Base-by-base conservation (phyloP, 2,888 invertebrate genomes). In the Brachyptera risi region DNA sequence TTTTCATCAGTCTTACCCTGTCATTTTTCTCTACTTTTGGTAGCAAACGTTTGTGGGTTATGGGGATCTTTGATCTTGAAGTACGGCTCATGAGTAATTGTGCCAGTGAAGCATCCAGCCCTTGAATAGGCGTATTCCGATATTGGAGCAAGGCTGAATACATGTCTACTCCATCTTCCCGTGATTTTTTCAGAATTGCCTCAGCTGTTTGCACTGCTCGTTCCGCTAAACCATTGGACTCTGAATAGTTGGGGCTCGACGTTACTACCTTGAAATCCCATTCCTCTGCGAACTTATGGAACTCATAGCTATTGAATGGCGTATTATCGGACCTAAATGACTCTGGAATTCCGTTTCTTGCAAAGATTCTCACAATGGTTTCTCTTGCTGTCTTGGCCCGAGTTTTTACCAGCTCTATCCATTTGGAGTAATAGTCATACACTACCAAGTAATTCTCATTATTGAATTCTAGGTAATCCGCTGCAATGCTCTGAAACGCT, bases 381-480 rank as follows among this genome's bases (percentile, higher is more conserved):
- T 65, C 61, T 13, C 21, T 7, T n/a, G 54, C 35, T 21, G 54
- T 54, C 23, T 54, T 37, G 47, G 23, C 50, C 40, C 59, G 42
- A 15, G 66, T 21, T 19, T 58, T 21, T n/a, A 61, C 54, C 15
- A 67, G 31, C 47, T 68, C 67, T 37, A 68, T 21, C 68, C 68
- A 70, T 51, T 68, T 69, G 5, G 63, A 60, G 54, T 66, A 63
- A 62, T 67, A 68, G 60, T 71, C 69, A 13, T 66, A 57, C 11
- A 69, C 60, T 19, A 69, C 44, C 37, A 69, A 60, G 59, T 67
- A 67, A 27, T 62, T 56, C 50, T 67, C 62, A 17, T 63, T 59
- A n/a, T 50, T 47, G 58, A 65, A 67, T 57, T 71, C 67, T 42
- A 68, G 65, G 63, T 72, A 68, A 66, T 72, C 71, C 47, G 68